Conservation (phyloP, 2,888 invertebrate species). For the Therioaphis trifolii region DNA sequence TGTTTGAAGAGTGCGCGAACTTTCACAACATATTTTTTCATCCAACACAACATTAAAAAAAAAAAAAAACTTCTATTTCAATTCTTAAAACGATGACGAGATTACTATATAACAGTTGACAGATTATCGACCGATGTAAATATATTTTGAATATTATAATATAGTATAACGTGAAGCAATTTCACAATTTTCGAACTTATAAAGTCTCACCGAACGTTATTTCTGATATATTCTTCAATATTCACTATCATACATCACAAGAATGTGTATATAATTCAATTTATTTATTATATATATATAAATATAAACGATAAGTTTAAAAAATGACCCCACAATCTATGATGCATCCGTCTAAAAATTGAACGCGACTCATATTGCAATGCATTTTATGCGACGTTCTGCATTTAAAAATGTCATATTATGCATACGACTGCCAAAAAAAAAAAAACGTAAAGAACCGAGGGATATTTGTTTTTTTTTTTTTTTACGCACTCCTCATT, state of each 20-base stretch:
- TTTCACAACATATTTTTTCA: not conserved
- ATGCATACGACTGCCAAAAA: constrained; percentile 16
- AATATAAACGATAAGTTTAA: too few relatives aligned
- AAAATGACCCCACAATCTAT: not conserved
- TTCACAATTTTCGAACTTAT: too few relatives aligned
- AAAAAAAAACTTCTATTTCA: too few relatives aligned
- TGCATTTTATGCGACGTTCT: constrained; percentile 32
- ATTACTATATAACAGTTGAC: not conserved
- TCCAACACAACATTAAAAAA: not conserved
- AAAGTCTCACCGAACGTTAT: too few relatives aligned
- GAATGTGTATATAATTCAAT: too few relatives aligned
- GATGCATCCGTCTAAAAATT: not conserved
- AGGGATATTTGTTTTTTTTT: not conserved
- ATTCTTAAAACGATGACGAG: not conserved
- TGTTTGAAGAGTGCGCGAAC: not conserved
- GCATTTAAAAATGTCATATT: constrained; percentile 5
- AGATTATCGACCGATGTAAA: not conserved
- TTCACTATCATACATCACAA: too few relatives aligned
- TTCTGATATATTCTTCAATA: too few relatives aligned
- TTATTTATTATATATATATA: too few relatives aligned
- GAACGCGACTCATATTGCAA: not conserved
- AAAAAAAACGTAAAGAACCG: not conserved
- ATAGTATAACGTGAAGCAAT: too few relatives aligned
- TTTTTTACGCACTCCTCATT: not conserved
- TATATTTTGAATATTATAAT: not conserved